Evolutionary conservation across 30 jellyfish, hydroid and myxozoan species (phyloP), one percentile per base, ranked within the genome.

Genomic region (Turritopsis dohrnii): DNA sequence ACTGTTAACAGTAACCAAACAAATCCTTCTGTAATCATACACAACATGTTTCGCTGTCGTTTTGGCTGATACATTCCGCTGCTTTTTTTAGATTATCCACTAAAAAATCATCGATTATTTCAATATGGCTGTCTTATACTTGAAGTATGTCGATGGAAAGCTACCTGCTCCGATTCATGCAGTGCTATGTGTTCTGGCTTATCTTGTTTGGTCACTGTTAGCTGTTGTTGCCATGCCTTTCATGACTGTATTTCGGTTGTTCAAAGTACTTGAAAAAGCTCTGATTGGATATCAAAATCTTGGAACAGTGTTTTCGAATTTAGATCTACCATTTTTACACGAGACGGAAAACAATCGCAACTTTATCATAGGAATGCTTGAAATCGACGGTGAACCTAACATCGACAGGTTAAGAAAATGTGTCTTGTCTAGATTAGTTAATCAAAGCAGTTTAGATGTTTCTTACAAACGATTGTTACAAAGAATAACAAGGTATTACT

Each of bases 121-220:
- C 60, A 72, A 54, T 18, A 95, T 95, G 99, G 95, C 99, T 0
- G 87, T 83, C 22, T 77, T 95, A 54, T 95, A 95, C 84, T 84
- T 95, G 79, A 95, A 88, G 76, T 95, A 88, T 85, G 86, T 86
- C 19, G 99, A 95, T 53, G 66, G 94, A 29, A 27, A 91, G 28
- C 28, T 95, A 24, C 99, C 99, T 1, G 90, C 90, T 21, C 81
- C 88, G 26, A 81, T 95, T 83, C 99, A 95, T 88, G 96, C 91
- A 74, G 66, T 95, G 54, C 81, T 95, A 66, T 95, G 99, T 90
- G 83, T 90, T 72, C 54, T 91, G 80, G 99, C 99, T 76, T 95
- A 95, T 60, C 21, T 88, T 65, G 84, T 95, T 75, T 95, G 99
- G 99, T 96, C 93, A n/a, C 54, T 96, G 30, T 88, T 84, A 27